Evolutionary conservation across 2,113 vertebrate genomes (phyloP).

Genomic region (Takifugu flavidus): DNA sequence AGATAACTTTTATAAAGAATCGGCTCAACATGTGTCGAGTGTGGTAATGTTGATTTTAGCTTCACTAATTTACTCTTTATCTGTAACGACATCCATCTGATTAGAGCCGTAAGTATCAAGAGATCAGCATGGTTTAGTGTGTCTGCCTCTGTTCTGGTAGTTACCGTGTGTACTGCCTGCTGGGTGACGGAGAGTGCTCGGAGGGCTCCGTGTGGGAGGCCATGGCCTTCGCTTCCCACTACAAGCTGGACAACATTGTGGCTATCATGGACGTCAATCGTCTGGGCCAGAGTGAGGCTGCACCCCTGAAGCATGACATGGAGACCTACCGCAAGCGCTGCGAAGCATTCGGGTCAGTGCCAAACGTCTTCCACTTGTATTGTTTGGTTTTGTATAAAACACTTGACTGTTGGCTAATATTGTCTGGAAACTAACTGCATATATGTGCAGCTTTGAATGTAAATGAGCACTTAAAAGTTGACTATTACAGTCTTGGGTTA

Average conservation of each 20-base stretch:
- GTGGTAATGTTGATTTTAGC: no score
- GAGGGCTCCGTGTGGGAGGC: constrained; percentile 88
- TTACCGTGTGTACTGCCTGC: constrained; percentile 84
- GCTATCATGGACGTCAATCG: constrained; percentile 83
- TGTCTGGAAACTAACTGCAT: no score
- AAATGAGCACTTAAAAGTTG: no score
- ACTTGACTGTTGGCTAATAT: background rate
- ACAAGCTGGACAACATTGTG: constrained; percentile 84
- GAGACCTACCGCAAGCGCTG: constrained; percentile 78
- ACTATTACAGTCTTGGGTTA: no score
- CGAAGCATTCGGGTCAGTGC: constrained; percentile 84
- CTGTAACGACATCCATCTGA: no score
- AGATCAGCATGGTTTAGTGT: no score
- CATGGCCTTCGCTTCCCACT: constrained; percentile 84
- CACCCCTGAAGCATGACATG: constrained; percentile 76
- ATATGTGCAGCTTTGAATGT: no score
- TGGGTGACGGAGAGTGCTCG: constrained; percentile 82
- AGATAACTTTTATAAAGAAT: background rate
- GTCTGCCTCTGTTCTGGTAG: constrained; percentile 47
- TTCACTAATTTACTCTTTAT: no score
- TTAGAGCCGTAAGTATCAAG: no score
- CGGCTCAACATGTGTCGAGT: no score
- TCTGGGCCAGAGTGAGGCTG: constrained; percentile 78
- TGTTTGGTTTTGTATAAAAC: background rate
- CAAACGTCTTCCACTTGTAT: background rate